These are phyloP conservation scores for Onychostoma macrolepis DNA, from an alignment of 2,113 vertebrate genomes.

Conservation along the genomic window DNA sequence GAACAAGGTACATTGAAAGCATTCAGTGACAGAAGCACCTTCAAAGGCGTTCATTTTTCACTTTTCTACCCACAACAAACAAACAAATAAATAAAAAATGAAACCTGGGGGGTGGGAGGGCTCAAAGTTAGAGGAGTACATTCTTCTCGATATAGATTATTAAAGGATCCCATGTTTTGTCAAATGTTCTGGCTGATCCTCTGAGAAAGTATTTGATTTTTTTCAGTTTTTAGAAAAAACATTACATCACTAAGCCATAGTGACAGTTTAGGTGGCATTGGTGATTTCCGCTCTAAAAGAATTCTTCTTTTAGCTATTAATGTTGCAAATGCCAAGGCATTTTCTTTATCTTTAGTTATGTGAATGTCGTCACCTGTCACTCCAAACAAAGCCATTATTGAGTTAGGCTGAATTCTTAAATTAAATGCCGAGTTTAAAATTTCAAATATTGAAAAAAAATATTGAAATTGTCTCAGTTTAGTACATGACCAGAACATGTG, in stretches of 20 bases:
- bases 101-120: no score
- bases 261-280: not conserved
- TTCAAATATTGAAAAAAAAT: not conserved
- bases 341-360: not conserved
- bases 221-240: conserved; percentile 3
- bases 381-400: not conserved
- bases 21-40: no score
- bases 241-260: not conserved
- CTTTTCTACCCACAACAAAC: no score
- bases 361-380: not conserved
- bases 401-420: not conserved
- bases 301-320: not conserved
- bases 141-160: not conserved
- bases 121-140: not conserved
- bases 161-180: not conserved
- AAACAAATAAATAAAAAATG: no score
- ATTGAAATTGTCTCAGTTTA: conserved; percentile 4
- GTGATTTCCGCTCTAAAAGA: not conserved
- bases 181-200: not conserved
- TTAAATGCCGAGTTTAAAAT: not conserved
- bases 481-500: not conserved
- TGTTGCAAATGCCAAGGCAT: not conserved
- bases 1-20: no score
- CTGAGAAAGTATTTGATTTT: not conserved
- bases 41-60: no score